Evolutionary conservation across 2,888 invertebrate genomes (phyloP), one percentile per base, ranked within the genome.

Genomic region (Athalia circularis): DNA sequence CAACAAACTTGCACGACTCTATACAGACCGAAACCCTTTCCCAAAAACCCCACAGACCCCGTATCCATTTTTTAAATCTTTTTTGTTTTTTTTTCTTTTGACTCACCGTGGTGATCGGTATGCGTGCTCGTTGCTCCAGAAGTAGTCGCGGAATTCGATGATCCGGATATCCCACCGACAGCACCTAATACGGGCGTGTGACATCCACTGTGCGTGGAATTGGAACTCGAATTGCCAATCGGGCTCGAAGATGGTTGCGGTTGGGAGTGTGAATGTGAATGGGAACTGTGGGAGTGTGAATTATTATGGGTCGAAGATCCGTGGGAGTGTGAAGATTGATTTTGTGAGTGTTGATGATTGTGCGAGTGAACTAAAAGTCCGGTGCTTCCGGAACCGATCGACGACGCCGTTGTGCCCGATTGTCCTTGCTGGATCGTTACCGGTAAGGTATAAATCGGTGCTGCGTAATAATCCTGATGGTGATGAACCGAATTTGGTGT

Each of bases 51-150:
- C 47, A 29, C 29, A 29, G n/a, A 54, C 7, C 54, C 5, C n/a
- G 7, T 54, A 6, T 1, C 54, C 4, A 54, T 54, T 54, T 54
- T 54, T 54, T 54, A 4, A 5, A 9, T n/a, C 11, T 54, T 54
- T 11, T 9, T 54, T n/a, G n/a, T n/a, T n/a, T 7, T n/a, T 54
- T n/a, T 54, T 54, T 6, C 7, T 54, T 54, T 54, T 0, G 29
- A 29, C 29, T 86, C 80, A 90, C 90, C 87, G 78, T 89, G 72
- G 47, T 72, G 88, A 79, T 90, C 89, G 4, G 86, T 79, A 7
- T 68, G 68, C 0, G 54, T 68, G 43, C 68, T 68, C 47, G 72
- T 59, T 43, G 57, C 57, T 3, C 57, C 72, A 3, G 72, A 72
- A 3, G 57, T 72, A 8, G 29, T 29, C 2, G 59, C 59, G n/a